phyloP scores from a whole-genome alignment of 2,888 invertebrate genomes.

The Cartodere bifasciata region DNA sequence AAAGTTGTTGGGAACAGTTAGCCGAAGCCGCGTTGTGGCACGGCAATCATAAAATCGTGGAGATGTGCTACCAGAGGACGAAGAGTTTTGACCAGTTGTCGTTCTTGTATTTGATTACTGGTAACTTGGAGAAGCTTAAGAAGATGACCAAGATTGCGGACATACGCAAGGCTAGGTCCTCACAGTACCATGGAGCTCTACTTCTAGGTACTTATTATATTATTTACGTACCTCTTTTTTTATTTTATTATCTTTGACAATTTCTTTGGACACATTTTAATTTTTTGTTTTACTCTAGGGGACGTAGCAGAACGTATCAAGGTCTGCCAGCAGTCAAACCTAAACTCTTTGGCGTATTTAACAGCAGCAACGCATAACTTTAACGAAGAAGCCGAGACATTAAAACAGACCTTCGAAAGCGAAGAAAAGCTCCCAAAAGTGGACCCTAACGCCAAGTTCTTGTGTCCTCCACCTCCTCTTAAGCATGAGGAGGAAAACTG shows the following conservation, averaged over 20 bases:
- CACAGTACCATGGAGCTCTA: conserved; percentile 92
- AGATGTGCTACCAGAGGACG: conserved; percentile 99
- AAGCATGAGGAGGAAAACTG: conserved; percentile 90
- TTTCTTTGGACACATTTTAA: conserved; percentile 1
- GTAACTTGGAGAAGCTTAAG: conserved; percentile 90
- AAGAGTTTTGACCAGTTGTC: conserved; percentile 98
- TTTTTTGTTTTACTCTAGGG: conserved; percentile 37
- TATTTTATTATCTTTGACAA: neutral
- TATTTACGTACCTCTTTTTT: neutral
- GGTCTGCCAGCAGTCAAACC: conserved; percentile 63
- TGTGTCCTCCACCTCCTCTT: conserved; percentile 84
- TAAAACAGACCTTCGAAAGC: conserved; percentile 50
- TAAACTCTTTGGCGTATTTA: conserved; percentile 77
- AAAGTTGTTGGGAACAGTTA: conserved; percentile 88
- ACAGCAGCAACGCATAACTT: conserved; percentile 90
- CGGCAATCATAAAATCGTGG: conserved; percentile 91
- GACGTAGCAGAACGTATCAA: conserved; percentile 83
- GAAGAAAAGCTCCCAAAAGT: conserved; percentile 48
- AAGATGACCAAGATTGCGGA: conserved; percentile 99
- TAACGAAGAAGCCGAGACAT: conserved; percentile 60
- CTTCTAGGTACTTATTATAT: conserved; percentile 39
- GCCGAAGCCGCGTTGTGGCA: conserved; percentile 88
- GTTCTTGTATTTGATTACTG: conserved; percentile 95
- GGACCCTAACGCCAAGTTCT: conserved; percentile 59
- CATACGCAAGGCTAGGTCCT: conserved; percentile 91